Percentiles rank a stretch among this genome's conserved stretches.
Evolutionary conservation across 2,888 invertebrate genomes (phyloP).

Genomic region (Heliconius sara): DNA sequence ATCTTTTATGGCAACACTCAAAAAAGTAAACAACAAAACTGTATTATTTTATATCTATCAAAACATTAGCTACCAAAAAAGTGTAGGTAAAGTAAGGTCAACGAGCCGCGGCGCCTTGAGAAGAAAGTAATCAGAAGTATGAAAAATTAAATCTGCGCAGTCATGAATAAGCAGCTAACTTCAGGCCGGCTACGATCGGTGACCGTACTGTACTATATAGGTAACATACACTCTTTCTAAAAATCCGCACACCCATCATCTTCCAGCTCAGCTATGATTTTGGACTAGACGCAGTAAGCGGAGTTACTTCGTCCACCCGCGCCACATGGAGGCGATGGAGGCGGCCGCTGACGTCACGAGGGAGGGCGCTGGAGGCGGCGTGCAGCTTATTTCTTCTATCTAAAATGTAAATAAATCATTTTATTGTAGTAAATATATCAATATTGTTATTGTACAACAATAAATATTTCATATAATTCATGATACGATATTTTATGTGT

Average conservation of each 20-base stretch:
- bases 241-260: not conserved
- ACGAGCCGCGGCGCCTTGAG: no score
- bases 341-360: conserved; percentile 86
- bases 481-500: no score
- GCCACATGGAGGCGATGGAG: conserved; percentile 93
- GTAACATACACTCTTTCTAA: not conserved
- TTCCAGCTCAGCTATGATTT: not conserved
- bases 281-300: not conserved
- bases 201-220: no score
- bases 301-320: conserved; percentile 86
- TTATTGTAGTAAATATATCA: no score
- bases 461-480: no score
- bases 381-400: conserved; percentile 65
- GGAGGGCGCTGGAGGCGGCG: conserved; percentile 84
- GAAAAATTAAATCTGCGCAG: no score
- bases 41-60: not conserved
- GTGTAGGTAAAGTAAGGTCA: not conserved
- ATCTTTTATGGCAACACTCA: not conserved
- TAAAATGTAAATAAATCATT: conserved; percentile 49
- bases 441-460: no score
- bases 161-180: no score
- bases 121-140: no score
- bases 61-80: not conserved
- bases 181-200: no score
- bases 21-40: not conserved